These are phyloP conservation scores for Macrosiphum euphorbiae DNA, from an alignment of 2,888 invertebrate genomes.

Conservation along the genomic window DNA sequence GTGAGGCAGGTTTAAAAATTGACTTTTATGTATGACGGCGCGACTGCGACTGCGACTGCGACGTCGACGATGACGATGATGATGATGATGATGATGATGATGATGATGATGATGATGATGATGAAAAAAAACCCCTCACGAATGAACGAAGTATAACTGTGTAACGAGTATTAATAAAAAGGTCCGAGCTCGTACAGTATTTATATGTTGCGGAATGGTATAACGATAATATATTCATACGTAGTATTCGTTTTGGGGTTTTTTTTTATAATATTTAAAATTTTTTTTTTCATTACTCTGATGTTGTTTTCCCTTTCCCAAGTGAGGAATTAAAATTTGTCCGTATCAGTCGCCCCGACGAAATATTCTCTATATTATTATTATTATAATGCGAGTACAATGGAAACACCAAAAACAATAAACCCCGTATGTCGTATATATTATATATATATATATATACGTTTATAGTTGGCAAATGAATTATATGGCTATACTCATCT, in stretches of 20 bases:
- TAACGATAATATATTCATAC: conserved; percentile 28
- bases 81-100: background rate
- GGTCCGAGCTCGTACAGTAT: background rate
- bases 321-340: conserved; percentile 31
- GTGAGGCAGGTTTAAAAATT: background rate
- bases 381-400: background rate
- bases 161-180: conserved; percentile 13
- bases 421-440: background rate
- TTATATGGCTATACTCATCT: conserved; percentile 14
- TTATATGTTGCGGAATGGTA: background rate
- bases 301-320: conserved; percentile 2
- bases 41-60: background rate
- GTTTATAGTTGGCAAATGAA: conserved; percentile 3
- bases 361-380: background rate
- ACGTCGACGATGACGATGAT: background rate
- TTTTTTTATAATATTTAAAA: background rate
- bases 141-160: background rate
- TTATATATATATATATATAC: background rate
- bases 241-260: background rate
- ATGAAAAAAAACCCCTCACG: background rate
- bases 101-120: no score
- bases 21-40: background rate
- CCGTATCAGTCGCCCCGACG: background rate
- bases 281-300: background rate
- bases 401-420: background rate